phyloP scores from a whole-genome alignment of 2,113 vertebrate species.

The Chunga burmeisteri region DNA sequence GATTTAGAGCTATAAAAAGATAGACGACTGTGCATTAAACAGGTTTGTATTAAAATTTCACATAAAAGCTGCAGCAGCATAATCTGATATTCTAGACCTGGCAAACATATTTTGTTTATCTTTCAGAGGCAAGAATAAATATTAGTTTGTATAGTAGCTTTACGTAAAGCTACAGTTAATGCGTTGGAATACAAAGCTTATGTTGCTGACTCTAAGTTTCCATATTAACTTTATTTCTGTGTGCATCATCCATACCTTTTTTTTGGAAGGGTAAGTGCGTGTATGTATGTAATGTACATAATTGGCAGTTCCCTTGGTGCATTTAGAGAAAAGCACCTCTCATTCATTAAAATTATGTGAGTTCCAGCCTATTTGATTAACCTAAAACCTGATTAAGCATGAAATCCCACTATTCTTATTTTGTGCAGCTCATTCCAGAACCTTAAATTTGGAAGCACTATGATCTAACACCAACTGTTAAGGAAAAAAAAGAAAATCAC shows the following conservation, averaged over 20 bases:
- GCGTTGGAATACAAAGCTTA: conserved; percentile 20
- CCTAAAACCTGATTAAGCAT: background rate
- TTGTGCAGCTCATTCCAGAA: background rate
- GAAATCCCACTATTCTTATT: background rate
- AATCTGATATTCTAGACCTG: background rate
- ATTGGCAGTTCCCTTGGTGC: background rate
- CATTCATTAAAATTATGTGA: background rate
- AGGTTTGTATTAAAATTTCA: background rate
- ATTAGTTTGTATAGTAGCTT: background rate
- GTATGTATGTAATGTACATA: fast-evolving
- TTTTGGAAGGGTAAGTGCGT: background rate
- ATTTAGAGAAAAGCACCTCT: background rate
- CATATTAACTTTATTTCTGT: background rate
- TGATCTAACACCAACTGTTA: background rate
- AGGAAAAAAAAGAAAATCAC: background rate
- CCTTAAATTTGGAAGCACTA: background rate
- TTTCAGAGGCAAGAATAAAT: conserved; percentile 44
- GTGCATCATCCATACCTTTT: background rate
- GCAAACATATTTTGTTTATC: conserved; percentile 22
- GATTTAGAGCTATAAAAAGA: background rate
- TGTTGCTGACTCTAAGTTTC: background rate
- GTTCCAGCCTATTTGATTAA: background rate
- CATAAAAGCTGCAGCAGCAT: background rate
- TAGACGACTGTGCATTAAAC: background rate
- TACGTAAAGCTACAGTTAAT: conserved; percentile 22